Evolutionary conservation across 2,888 invertebrate species (phyloP).

Genomic region (Drosophila tanythrix): DNA sequence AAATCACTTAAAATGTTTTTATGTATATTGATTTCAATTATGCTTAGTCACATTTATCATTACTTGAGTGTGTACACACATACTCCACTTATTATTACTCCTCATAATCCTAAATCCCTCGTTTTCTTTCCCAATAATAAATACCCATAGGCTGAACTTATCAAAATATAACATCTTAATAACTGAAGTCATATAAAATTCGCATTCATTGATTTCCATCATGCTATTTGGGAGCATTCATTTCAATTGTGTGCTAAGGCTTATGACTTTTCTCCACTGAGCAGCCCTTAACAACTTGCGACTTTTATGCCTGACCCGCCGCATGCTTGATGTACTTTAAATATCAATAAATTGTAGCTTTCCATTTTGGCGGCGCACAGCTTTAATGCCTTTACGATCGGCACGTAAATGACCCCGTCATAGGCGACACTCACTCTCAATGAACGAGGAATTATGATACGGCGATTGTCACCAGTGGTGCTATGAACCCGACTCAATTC

Average conservation of each 20-base stretch:
- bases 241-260: neutral
- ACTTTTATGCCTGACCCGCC: constrained; percentile 13
- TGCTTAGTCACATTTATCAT: neutral
- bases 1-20: constrained; percentile 2
- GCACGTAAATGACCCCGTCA: constrained; percentile 30
- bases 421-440: constrained; percentile 48
- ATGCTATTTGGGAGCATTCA: constrained; percentile 1
- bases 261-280: constrained; percentile 9
- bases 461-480: constrained; percentile 26
- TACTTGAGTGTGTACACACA: neutral
- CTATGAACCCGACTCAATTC: neutral
- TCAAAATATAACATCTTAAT: constrained; percentile 2
- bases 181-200: constrained; percentile 16
- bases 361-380: constrained; percentile 19
- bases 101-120: neutral
- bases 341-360: constrained; percentile 54
- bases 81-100: neutral
- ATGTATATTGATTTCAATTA: constrained; percentile 4
- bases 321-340: constrained; percentile 50
- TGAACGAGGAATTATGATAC: constrained; percentile 53
- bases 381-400: constrained; percentile 43
- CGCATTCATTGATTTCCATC: constrained; percentile 24
- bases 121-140: neutral
- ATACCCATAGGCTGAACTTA: neutral
- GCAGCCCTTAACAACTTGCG: constrained; percentile 1